phyloP scores from a whole-genome alignment of 2,888 invertebrate species.

The Pediacus dermestoides region DNA sequence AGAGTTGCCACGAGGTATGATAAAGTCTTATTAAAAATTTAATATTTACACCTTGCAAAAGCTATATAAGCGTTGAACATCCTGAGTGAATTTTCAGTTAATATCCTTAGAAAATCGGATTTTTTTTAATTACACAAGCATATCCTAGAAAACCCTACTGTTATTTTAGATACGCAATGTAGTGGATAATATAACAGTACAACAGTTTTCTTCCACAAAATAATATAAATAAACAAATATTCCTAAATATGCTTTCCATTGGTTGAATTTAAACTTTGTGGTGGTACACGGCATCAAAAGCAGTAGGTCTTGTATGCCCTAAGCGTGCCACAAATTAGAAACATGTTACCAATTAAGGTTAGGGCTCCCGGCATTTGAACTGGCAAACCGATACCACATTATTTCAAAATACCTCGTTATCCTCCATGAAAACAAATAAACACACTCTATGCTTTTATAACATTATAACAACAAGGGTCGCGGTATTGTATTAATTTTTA shows the following conservation, averaged over 20 bases:
- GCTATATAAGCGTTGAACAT: no score
- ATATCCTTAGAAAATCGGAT: no score
- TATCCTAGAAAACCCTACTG: no score
- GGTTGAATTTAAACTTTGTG: conserved; percentile 5
- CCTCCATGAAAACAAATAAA: conserved; percentile 33
- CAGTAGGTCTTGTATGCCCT: conserved; percentile 38
- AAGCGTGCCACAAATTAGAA: conserved; percentile 43
- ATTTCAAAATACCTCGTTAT: conserved; percentile 34
- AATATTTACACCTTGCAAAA: no score
- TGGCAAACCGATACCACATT: conserved; percentile 30
- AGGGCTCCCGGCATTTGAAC: conserved; percentile 30
- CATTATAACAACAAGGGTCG: conserved; percentile 27
- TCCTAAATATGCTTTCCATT: conserved; percentile 3
- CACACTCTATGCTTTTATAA: conserved; percentile 29
- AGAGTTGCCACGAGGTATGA: no score
- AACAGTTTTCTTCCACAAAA: conserved; percentile 3
- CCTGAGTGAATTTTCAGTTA: no score
- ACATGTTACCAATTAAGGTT: conserved; percentile 45
- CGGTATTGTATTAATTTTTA: conserved; percentile 27
- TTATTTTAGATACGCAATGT: no score
- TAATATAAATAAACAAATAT: conserved; percentile 5
- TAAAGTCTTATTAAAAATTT: no score
- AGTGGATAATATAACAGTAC: no score
- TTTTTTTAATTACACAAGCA: no score
- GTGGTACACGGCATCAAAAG: conserved; percentile 26